Evolutionary conservation across 2,888 invertebrate species (phyloP).

Genomic region (Trichacis sp.): DNA sequence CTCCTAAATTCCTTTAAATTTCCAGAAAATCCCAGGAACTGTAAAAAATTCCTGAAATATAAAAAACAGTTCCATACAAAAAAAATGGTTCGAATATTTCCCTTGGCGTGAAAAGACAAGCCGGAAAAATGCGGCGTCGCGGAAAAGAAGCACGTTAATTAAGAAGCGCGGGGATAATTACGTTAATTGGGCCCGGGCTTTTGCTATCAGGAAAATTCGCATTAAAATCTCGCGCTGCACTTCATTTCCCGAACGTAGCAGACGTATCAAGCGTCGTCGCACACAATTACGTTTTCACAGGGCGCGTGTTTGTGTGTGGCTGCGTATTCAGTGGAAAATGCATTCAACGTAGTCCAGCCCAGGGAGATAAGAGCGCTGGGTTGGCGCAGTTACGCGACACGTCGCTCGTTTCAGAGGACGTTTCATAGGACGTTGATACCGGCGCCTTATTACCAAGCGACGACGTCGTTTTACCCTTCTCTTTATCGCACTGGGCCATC

Average conservation of each 20-base stretch:
- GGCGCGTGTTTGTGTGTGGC: background rate
- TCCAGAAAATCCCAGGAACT: too few relatives aligned
- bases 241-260: constrained; percentile 5
- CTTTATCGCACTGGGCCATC: constrained; percentile 18
- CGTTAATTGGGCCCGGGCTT: constrained; percentile 3
- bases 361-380: constrained; percentile 16
- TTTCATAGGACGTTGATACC: constrained; percentile 20
- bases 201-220: constrained; percentile 7
- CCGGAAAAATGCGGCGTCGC: background rate
- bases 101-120: background rate
- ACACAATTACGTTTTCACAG: constrained; percentile 3
- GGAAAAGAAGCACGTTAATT: background rate
- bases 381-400: constrained; percentile 24
- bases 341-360: constrained; percentile 13
- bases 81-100: too few relatives aligned
- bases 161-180: background rate
- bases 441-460: constrained; percentile 26
- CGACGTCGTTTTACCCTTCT: constrained; percentile 17
- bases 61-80: too few relatives aligned
- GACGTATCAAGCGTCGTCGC: constrained; percentile 1
- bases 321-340: constrained; percentile 14
- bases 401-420: constrained; percentile 10
- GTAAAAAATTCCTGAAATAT: too few relatives aligned
- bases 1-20: too few relatives aligned
- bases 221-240: constrained; percentile 9